Evolutionary conservation across 2,797 vertebrate genomes (phyloP), one percentile per base, ranked within the genome.

Genomic region (Kryptolebias ocellatus): DNA sequence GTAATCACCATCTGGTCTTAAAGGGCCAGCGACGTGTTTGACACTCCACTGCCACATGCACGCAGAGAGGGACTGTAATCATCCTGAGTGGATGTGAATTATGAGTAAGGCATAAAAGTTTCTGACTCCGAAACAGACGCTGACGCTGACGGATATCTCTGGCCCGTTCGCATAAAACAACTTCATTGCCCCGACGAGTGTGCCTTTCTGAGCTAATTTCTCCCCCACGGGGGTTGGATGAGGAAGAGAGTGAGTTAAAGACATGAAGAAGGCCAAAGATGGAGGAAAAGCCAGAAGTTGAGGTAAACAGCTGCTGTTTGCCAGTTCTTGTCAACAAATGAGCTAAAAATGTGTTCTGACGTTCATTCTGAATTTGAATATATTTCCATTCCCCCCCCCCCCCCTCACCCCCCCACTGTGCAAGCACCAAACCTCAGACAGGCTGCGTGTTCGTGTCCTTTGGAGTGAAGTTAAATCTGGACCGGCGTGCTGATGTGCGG

Each of bases 161-260:
- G 54, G 31, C 58, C 75, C 83, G 75, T 80, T 62, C 78, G 79
- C 61, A 81, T 87, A 73, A 86, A 85, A 76, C 67, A 67, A 54
- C 29, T 76, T 67, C 64, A 69, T 65, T 39, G 16, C 34, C 53
- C 9, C 28, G 64, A 37, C 28, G 64, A 37, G 70, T 77, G 15
- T 44, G 70, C 53, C 46, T 63, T 63, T 75, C 39, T 65, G 50
- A 78, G 74, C 76, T 57, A 0, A 12, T 62, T 57, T 53, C 42
- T 63, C 83, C 84, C 84, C 83, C 28, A 52, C 9, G 6, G 65
- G 74, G 84, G 76, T 53, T 60, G 16, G 16, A 20, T 17, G 62
- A 63, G 58, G 42, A 53, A 64, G 47, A 75, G 56, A 80, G 73
- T 59, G 73, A 79, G 76, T 53, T 70, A 58, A 64, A 81, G 67